Percentiles rank a stretch among this genome's conserved stretches.
Evolutionary conservation across 2,113 vertebrate genomes (phyloP).

Genomic region (Serinus canaria): DNA sequence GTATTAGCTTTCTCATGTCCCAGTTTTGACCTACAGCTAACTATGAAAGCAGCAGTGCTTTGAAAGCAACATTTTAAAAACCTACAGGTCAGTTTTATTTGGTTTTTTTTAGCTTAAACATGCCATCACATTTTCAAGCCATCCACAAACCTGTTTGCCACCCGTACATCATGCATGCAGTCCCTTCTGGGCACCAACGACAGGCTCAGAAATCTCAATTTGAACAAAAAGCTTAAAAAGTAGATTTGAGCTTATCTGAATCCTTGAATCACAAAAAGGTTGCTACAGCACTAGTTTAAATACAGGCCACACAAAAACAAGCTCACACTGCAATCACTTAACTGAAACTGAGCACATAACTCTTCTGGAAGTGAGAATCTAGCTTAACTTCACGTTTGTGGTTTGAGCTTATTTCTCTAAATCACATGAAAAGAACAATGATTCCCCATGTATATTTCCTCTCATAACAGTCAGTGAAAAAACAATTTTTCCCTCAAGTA

Average conservation of each 20-base stretch:
- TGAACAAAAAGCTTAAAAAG: neutral
- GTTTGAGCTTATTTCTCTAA: slow-evolving; percentile 12
- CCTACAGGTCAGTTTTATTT: neutral
- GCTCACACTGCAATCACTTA: neutral
- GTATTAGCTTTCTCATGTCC: neutral
- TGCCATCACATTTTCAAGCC: neutral
- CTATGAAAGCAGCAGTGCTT: neutral
- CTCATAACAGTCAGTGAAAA: neutral
- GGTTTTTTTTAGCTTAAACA: neutral
- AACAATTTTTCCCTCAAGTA: neutral
- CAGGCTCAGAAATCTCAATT: neutral
- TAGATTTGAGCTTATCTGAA: neutral
- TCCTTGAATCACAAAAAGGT: neutral
- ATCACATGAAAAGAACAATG: neutral
- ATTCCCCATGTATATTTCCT: neutral
- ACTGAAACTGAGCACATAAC: neutral
- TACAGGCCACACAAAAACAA: neutral
- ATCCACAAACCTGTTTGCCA: neutral
- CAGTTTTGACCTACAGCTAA: neutral
- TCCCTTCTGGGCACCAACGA: neutral
- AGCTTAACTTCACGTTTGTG: neutral
- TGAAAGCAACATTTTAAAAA: neutral
- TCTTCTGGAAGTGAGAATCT: neutral
- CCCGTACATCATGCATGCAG: neutral
- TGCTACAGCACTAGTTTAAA: neutral